Percentiles rank a stretch among this genome's conserved stretches.
These are phyloP conservation scores for Epistrophe eligans DNA, from an alignment of 2,888 invertebrate genomes.

Conservation along the genomic window DNA sequence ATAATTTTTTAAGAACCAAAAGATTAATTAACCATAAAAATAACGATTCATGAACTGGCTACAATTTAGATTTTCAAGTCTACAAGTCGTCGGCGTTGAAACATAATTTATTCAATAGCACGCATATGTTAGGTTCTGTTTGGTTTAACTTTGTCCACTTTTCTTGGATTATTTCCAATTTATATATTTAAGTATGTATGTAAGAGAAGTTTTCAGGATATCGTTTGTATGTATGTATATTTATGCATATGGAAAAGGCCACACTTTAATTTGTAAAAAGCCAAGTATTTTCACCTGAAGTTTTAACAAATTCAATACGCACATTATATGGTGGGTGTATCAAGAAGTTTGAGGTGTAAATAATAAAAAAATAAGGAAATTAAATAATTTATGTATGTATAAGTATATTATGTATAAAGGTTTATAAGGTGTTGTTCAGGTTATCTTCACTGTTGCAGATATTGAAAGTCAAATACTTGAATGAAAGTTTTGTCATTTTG, in stretches of 20 bases:
- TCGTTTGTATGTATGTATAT: background rate
- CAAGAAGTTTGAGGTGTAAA: background rate
- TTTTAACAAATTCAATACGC: background rate
- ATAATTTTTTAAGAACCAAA: too few species aligned
- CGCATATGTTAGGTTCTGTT: constrained; percentile 6
- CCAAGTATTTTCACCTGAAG: background rate
- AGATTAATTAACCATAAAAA: too few species aligned
- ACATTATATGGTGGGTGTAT: too few species aligned
- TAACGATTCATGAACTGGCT: too few species aligned
- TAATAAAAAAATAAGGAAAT: background rate
- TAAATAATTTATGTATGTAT: background rate
- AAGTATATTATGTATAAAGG: background rate
- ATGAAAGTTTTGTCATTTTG: too few species aligned
- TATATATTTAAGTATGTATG: too few species aligned
- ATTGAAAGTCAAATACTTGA: background rate
- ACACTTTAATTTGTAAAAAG: background rate
- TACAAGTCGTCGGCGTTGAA: background rate
- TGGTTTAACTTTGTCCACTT: background rate
- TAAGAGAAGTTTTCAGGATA: background rate
- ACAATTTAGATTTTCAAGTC: too few species aligned
- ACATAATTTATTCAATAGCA: constrained; percentile 59
- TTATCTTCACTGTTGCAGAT: background rate
- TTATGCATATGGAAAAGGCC: background rate
- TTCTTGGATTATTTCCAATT: background rate
- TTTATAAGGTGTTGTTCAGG: background rate